Conservation (phyloP, 2,888 invertebrate species). For the Bombylius major region DNA sequence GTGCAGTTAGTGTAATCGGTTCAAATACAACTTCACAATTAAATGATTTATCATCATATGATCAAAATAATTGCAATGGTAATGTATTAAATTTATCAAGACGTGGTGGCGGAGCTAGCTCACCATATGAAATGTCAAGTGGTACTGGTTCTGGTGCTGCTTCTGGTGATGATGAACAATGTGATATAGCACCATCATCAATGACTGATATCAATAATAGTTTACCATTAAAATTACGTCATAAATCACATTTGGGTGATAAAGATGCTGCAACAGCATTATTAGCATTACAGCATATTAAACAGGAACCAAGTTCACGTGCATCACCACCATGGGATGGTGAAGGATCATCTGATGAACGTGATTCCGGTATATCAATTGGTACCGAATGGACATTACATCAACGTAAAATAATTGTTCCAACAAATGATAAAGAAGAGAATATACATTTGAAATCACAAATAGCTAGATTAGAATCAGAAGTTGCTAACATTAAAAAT, state of each 20-base stretch:
- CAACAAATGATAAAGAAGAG: conserved; percentile 38
- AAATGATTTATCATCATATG: conserved; percentile 1
- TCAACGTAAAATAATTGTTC: conserved; percentile 25
- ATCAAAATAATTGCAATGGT: conserved; percentile 12
- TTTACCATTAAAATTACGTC: conserved; percentile 78
- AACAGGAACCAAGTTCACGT: conserved; percentile 69
- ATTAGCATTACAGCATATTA: conserved; percentile 71
- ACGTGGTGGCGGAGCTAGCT: conserved; percentile 41
- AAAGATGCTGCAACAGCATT: conserved; percentile 75
- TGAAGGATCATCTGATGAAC: conserved; percentile 80
- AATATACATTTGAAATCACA: conserved; percentile 72
- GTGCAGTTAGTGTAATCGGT: conserved; percentile 1
- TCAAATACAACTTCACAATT: neutral
- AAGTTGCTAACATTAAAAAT: conserved; percentile 80
- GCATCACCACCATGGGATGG: conserved; percentile 79
- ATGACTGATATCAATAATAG: conserved; percentile 56
- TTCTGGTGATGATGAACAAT: conserved; percentile 39
- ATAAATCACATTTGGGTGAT: conserved; percentile 81
- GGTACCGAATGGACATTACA: conserved; percentile 38
- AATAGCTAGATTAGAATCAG: conserved; percentile 75
- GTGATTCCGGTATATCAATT: conserved; percentile 79
- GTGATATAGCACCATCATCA: conserved; percentile 39
- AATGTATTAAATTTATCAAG: conserved; percentile 61
- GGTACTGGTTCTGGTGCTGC: conserved; percentile 48
- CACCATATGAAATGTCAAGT: conserved; percentile 64